A percentile compares a stretch with the other conserved stretches of the same genome.
phyloP scores from a whole-genome alignment of 2,113 vertebrate genomes.

The Rostratula benghalensis region DNA sequence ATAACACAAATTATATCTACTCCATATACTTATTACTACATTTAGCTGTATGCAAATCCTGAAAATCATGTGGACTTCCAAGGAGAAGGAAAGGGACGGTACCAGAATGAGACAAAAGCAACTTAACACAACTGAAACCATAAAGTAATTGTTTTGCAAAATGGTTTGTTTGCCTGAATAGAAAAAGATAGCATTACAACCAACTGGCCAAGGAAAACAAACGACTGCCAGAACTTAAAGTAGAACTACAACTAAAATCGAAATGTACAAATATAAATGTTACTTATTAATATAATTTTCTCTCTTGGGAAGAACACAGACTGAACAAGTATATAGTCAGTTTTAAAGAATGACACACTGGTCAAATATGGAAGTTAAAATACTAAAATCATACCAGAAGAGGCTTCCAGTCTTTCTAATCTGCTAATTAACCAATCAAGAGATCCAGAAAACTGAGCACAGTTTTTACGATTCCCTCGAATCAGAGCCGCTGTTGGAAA shows the following conservation, averaged over 20 bases:
- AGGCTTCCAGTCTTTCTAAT: constrained; percentile 93
- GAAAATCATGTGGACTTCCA: neutral
- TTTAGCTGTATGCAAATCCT: neutral
- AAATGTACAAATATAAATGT: neutral
- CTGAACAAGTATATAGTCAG: neutral
- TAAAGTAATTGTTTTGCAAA: neutral
- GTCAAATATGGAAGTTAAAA: neutral
- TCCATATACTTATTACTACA: neutral
- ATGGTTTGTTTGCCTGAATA: neutral
- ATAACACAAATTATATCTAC: neutral
- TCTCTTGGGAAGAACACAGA: neutral
- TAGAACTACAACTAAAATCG: neutral
- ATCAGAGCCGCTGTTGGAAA: constrained; percentile 87
- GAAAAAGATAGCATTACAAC: neutral
- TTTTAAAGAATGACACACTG: neutral
- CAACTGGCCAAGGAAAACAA: neutral
- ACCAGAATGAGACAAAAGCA: neutral
- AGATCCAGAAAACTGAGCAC: constrained; percentile 95
- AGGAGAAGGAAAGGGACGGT: neutral
- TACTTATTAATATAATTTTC: neutral
- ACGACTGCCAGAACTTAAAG: neutral
- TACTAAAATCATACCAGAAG: constrained; percentile 83
- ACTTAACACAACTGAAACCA: neutral
- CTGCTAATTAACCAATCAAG: constrained; percentile 96
- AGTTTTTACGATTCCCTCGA: constrained; percentile 97